Evolutionary conservation across 2,113 vertebrate genomes (phyloP).

Genomic region (Seriola rivoliana): DNA sequence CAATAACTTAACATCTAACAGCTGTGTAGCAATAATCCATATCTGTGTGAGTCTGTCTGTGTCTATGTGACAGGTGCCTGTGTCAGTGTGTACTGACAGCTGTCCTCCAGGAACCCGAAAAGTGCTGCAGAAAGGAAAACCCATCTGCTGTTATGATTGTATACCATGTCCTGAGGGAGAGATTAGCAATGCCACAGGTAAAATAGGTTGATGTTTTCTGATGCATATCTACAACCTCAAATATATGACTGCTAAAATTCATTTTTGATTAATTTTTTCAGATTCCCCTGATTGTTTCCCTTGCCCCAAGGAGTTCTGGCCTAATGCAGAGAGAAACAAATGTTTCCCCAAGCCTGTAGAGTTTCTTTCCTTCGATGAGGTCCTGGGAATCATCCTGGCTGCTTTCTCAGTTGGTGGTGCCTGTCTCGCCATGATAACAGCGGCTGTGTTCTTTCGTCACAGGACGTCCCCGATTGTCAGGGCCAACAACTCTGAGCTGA

Average conservation of each 20-base stretch:
- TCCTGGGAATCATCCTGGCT: slow-evolving; percentile 73
- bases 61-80: slow-evolving; percentile 23
- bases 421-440: slow-evolving; percentile 60
- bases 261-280: slow-evolving; percentile 18
- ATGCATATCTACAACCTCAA: background rate
- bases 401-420: slow-evolving; percentile 72
- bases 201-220: background rate
- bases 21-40: background rate
- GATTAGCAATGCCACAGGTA: slow-evolving; percentile 82
- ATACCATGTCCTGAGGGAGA: slow-evolving; percentile 81
- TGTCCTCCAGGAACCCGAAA: slow-evolving; percentile 78
- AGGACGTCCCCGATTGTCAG: slow-evolving; percentile 75
- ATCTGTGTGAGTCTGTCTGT: background rate
- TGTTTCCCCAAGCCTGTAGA: slow-evolving; percentile 78
- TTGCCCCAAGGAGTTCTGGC: slow-evolving; percentile 76
- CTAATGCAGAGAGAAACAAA: slow-evolving; percentile 61
- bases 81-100: slow-evolving; percentile 77
- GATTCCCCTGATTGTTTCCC: slow-evolving; percentile 75
- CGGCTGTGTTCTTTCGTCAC: slow-evolving; percentile 71
- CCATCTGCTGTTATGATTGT: slow-evolving; percentile 81
- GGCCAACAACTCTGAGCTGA: slow-evolving; percentile 82
- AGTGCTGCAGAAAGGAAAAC: slow-evolving; percentile 75
- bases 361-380: slow-evolving; percentile 77
- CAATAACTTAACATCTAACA: background rate
- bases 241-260: background rate